Conservation (phyloP, 2,113 vertebrate species). For the Amazona vittata region DNA sequence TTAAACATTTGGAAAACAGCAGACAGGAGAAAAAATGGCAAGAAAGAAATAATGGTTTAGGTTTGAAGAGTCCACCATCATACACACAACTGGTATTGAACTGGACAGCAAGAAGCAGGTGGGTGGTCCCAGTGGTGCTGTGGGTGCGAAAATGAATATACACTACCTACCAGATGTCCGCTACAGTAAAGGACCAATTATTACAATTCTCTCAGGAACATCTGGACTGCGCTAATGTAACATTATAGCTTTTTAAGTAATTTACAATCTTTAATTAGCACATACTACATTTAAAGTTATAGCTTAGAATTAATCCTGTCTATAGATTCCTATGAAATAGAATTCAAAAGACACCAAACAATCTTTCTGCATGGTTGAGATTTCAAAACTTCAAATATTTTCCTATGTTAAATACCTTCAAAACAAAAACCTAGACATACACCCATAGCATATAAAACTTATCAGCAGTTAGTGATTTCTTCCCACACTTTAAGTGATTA, state of each 20-base stretch:
- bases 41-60: not conserved
- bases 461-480: not conserved
- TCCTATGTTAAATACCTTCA: not conserved
- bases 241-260: not conserved
- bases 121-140: conserved; percentile 62
- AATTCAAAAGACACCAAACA: not conserved
- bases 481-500: not conserved
- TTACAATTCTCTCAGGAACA: conserved; percentile 33
- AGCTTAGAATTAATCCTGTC: not conserved
- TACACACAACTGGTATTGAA: not conserved
- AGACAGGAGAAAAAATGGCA: conserved; percentile 5
- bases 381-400: not conserved
- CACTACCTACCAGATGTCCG: conserved; percentile 42
- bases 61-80: not conserved
- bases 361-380: not conserved
- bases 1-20: not conserved
- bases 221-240: not conserved
- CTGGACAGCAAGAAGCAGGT: conserved; percentile 53
- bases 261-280: not conserved
- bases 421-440: not conserved
- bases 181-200: conserved; percentile 54
- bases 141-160: conserved; percentile 50
- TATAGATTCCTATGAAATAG: not conserved
- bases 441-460: not conserved
- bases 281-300: not conserved